Evolutionary conservation across 2,797 vertebrate genomes (phyloP).

Genomic region (Chelon labrosus): DNA sequence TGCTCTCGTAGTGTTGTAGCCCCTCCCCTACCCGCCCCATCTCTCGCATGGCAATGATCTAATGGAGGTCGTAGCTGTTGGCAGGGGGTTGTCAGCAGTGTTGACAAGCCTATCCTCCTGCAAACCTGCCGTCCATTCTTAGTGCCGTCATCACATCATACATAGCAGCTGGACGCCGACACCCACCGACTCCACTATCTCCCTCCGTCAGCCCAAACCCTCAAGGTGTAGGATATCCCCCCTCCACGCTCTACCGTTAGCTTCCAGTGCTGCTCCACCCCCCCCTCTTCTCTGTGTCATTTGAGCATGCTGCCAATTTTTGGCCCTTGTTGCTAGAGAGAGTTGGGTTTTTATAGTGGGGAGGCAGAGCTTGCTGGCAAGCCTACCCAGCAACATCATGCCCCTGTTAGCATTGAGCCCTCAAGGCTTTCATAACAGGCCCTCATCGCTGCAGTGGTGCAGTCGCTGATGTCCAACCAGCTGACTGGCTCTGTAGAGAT

Average conservation of each 20-base stretch:
- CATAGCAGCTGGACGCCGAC: slow-evolving; percentile 75
- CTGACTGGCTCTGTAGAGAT: slow-evolving; percentile 54
- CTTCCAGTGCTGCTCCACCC: slow-evolving; percentile 49
- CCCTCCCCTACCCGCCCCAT: slow-evolving; percentile 11
- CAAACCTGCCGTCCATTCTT: slow-evolving; percentile 75
- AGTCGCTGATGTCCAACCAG: slow-evolving; percentile 35
- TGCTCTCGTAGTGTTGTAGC: slow-evolving; percentile 41
- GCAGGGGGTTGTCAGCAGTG: slow-evolving; percentile 69
- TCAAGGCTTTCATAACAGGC: slow-evolving; percentile 59
- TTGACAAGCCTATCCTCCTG: slow-evolving; percentile 75
- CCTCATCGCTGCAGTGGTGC: slow-evolving; percentile 51
- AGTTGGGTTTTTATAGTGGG: slow-evolving; percentile 77
- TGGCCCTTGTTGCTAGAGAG: slow-evolving; percentile 88
- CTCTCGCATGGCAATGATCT: slow-evolving; percentile 58
- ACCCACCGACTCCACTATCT: slow-evolving; percentile 46
- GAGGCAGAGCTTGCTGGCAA: slow-evolving; percentile 43
- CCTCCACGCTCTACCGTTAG: slow-evolving; percentile 37
- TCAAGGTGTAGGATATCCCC: slow-evolving; percentile 77
- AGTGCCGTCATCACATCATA: slow-evolving; percentile 80
- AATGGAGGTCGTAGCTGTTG: slow-evolving; percentile 62
- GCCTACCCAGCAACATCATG: slow-evolving; percentile 75
- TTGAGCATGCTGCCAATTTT: slow-evolving; percentile 81
- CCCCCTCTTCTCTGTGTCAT: slow-evolving; percentile 63
- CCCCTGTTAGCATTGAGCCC: slow-evolving; percentile 69
- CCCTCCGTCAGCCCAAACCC: slow-evolving; percentile 61